Conservation (phyloP, 2,797 vertebrate genomes). For the Emys orbicularis region DNA sequence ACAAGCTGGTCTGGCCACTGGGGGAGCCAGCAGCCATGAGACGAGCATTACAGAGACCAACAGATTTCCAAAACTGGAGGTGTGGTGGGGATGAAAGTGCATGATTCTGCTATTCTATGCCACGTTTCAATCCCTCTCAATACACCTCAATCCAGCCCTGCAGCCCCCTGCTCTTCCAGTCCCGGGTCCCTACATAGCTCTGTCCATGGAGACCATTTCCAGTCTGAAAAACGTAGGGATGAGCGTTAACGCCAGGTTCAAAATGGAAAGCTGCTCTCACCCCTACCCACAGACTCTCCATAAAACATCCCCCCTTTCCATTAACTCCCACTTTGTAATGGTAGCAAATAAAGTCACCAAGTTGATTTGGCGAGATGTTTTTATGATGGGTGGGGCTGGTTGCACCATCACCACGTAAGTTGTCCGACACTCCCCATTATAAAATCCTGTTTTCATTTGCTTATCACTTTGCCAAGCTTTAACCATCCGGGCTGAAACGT, state of each 20-base stretch:
- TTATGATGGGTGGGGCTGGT: neutral
- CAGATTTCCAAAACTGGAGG: neutral
- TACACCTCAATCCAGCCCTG: neutral
- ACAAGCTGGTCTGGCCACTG: neutral
- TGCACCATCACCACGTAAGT: neutral
- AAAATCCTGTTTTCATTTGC: neutral
- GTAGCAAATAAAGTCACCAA: neutral
- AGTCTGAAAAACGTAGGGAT: neutral
- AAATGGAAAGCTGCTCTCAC: neutral
- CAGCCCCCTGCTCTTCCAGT: neutral
- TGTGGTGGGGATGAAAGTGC: neutral
- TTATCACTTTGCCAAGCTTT: neutral
- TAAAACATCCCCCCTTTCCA: neutral
- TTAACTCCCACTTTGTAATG: neutral
- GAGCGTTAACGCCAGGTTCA: neutral
- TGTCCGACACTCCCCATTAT: neutral
- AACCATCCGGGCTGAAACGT: neutral
- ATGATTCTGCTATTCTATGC: neutral
- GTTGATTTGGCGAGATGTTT: neutral
- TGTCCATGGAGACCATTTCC: neutral
- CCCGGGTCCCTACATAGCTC: neutral
- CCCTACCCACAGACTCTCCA: neutral
- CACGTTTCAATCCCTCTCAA: neutral
- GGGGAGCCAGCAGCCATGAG: neutral
- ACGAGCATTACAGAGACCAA: neutral